Evolutionary conservation across 2,888 invertebrate species (phyloP).

Genomic region (Bombylius major): DNA sequence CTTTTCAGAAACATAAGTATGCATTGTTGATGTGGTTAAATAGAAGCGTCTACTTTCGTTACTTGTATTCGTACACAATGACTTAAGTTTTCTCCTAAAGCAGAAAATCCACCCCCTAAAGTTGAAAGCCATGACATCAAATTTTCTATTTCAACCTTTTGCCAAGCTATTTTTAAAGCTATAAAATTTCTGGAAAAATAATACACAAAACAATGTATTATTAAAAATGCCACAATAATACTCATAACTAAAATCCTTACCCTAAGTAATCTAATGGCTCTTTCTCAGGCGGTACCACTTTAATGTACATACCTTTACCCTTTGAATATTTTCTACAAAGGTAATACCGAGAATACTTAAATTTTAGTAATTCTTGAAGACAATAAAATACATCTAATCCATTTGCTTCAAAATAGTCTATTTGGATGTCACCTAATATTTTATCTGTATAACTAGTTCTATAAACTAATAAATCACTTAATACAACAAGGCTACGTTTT

Average conservation of each 20-base stretch:
- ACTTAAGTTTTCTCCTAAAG: slow-evolving; percentile 77
- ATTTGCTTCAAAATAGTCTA: slow-evolving; percentile 10
- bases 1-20: too few relatives aligned
- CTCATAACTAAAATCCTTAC: slow-evolving; percentile 34
- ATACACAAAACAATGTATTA: neutral
- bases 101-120: slow-evolving; percentile 90
- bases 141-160: slow-evolving; percentile 64
- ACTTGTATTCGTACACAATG: slow-evolving; percentile 50
- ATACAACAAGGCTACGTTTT: neutral
- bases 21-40: too few relatives aligned
- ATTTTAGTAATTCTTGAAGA: neutral
- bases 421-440: neutral
- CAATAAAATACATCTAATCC: slow-evolving; percentile 12
- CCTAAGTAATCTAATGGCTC: slow-evolving; percentile 59
- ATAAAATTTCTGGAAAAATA: slow-evolving; percentile 39
- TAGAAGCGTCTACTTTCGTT: too few relatives aligned
- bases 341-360: neutral
- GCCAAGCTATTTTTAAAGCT: slow-evolving; percentile 41
- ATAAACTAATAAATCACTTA: neutral
- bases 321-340: neutral
- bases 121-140: slow-evolving; percentile 92
- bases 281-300: slow-evolving; percentile 43
- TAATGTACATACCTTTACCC: slow-evolving; percentile 29
- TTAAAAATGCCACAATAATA: neutral
- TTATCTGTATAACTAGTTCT: neutral